Evolutionary conservation across 2,113 vertebrate species (phyloP).

Genomic region (Ammodytes dubius): DNA sequence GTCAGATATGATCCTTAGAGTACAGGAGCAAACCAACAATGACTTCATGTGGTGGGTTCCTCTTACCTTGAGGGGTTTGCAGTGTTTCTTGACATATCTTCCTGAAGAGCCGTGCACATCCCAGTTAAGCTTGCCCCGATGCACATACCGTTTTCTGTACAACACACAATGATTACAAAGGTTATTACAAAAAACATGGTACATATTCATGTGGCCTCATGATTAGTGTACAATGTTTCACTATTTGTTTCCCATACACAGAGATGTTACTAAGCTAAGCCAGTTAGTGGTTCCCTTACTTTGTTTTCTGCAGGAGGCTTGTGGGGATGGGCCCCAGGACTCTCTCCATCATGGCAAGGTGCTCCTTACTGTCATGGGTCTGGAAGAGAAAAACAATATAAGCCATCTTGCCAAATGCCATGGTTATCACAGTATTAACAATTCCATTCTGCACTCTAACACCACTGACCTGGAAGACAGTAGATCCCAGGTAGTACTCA

Average conservation of each 20-base stretch:
- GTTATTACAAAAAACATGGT: not conserved
- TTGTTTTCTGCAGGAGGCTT: conserved; percentile 94
- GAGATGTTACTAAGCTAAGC: not conserved
- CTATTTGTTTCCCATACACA: not conserved
- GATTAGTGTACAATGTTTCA: not conserved
- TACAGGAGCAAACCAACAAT: not conserved
- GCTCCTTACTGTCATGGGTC: conserved; percentile 98
- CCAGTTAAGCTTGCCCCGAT: conserved; percentile 92
- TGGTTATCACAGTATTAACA: not conserved
- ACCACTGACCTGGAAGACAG: conserved; percentile 91
- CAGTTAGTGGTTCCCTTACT: conserved; percentile 74
- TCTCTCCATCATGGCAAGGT: conserved; percentile 98
- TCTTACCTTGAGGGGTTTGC: conserved; percentile 93
- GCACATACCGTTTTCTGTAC: conserved; percentile 91
- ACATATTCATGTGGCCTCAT: not conserved
- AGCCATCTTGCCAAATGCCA: not conserved
- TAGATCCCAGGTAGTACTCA: conserved; percentile 96
- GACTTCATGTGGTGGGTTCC: no score
- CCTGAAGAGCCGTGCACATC: conserved; percentile 91
- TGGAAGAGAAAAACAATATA: conserved; percentile 59
- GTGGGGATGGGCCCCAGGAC: conserved; percentile 93
- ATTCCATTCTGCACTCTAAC: not conserved
- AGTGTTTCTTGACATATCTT: conserved; percentile 92
- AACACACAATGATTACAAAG: not conserved
- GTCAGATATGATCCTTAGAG: not conserved